These are phyloP conservation scores for Ibycter americanus DNA, from an alignment of 2,797 vertebrate species.

Conservation along the genomic window DNA sequence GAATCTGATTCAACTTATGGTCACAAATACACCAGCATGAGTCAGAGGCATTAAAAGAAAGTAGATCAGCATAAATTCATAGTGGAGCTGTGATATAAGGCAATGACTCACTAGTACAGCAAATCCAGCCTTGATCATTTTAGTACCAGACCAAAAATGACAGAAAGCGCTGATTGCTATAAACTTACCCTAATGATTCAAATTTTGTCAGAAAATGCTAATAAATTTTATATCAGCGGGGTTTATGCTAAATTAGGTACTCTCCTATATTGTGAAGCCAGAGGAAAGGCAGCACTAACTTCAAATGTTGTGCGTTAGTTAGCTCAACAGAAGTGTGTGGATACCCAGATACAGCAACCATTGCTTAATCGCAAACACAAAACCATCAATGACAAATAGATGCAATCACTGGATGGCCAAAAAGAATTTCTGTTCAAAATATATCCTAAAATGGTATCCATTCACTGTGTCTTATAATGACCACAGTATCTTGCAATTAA, in stretches of 20 bases:
- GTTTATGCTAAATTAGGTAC: background rate
- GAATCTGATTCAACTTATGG: background rate
- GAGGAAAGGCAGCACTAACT: background rate
- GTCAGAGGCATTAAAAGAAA: background rate
- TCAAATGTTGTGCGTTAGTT: background rate
- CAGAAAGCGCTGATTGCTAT: background rate
- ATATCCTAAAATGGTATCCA: background rate
- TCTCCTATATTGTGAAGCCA: background rate
- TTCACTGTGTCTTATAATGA: background rate
- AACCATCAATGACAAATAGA: background rate
- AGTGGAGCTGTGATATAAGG: background rate
- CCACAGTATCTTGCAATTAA: background rate
- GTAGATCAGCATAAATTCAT: background rate
- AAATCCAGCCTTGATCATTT: background rate
- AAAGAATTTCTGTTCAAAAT: background rate
- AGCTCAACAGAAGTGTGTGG: background rate
- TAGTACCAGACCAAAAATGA: background rate
- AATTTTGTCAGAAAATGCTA: background rate
- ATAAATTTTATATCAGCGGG: background rate
- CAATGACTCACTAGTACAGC: background rate
- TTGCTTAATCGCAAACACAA: background rate
- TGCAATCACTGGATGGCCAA: background rate
- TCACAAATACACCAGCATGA: background rate
- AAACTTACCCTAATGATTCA: background rate
- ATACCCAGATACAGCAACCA: background rate